These are phyloP conservation scores for Climacteris rufus DNA, from an alignment of 2,113 vertebrate genomes.

Conservation along the genomic window DNA sequence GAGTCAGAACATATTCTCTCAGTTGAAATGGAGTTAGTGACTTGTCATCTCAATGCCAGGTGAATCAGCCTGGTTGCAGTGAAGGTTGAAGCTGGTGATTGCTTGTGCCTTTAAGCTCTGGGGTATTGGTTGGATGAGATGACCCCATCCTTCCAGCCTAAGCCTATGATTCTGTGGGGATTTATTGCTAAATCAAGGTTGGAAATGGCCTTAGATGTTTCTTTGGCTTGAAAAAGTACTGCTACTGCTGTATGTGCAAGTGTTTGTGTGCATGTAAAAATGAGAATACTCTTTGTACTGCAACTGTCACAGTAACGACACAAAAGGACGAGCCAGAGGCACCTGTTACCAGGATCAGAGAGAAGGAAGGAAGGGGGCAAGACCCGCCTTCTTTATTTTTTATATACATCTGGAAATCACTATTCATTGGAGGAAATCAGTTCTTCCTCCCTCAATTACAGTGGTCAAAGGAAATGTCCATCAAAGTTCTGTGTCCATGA, in stretches of 20 bases:
- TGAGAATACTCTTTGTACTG: background rate
- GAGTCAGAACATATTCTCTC: background rate
- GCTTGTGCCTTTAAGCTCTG: background rate
- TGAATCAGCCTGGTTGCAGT: background rate
- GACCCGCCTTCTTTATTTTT: no score
- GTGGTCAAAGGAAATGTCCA: no score
- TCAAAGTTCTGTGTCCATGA: no score
- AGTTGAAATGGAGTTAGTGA: background rate
- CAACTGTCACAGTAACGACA: no score
- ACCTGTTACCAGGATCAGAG: no score
- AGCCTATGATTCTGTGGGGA: background rate
- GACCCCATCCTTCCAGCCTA: background rate
- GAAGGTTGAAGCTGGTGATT: background rate
- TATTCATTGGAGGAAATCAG: no score
- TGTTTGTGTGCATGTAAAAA: background rate
- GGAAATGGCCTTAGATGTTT: background rate
- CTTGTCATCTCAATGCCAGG: background rate
- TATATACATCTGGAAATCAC: no score
- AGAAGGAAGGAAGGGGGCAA: no score
- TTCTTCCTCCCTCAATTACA: no score
- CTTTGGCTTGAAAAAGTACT: background rate
- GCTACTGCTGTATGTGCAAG: background rate
- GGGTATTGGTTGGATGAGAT: background rate
- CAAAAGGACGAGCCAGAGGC: no score
- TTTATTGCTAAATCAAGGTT: background rate